A percentile compares a stretch with the other conserved stretches of the same genome.
Conservation (phyloP, 2,113 vertebrate species). For the Dasyurus viverrinus region DNA sequence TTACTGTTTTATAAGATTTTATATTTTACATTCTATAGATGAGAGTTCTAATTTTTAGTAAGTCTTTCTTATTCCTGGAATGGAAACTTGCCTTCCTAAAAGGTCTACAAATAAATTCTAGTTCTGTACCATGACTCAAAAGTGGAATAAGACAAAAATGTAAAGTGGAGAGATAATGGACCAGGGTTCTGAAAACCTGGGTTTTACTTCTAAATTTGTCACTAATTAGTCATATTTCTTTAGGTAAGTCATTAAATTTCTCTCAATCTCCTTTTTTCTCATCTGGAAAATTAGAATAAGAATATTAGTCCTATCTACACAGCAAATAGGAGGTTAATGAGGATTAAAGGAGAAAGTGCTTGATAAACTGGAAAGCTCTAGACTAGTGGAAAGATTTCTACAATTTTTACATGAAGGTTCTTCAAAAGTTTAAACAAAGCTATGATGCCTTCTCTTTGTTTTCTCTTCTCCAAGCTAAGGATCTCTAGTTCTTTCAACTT, state of each 20-base stretch:
- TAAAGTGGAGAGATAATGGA: neutral
- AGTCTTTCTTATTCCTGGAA: neutral
- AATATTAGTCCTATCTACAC: neutral
- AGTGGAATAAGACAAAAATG: neutral
- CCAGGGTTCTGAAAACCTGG: neutral
- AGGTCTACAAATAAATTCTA: neutral
- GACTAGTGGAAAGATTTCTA: neutral
- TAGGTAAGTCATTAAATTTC: neutral
- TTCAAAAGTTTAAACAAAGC: neutral
- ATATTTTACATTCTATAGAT: neutral
- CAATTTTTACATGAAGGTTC: neutral
- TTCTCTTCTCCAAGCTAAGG: neutral
- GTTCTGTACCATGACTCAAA: neutral
- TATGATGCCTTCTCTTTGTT: neutral
- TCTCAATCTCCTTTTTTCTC: neutral
- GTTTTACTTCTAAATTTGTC: neutral
- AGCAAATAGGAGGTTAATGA: neutral
- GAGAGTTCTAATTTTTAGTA: neutral
- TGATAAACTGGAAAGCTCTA: neutral
- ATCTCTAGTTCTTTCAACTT: no score
- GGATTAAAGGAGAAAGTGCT: neutral
- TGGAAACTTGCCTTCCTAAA: neutral
- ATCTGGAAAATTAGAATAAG: neutral
- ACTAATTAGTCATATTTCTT: neutral
- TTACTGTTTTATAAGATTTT: neutral